Base-by-base conservation (phyloP, 53 echinoderm and acorn worm genomes). In the Crossaster papposus region DNA sequence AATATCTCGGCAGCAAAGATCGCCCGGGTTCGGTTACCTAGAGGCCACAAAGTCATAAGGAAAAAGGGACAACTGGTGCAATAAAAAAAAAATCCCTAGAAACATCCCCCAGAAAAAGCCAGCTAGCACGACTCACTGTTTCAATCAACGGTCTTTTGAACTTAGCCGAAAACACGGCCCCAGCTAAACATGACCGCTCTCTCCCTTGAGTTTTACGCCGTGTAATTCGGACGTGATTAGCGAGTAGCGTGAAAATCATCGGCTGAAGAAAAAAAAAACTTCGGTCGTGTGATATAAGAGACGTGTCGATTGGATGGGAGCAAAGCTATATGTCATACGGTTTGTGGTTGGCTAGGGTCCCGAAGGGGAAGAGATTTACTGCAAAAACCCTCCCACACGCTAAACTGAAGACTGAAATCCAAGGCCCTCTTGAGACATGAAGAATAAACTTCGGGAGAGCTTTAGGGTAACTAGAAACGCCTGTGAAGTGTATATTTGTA, bases 141-240 rank as follows among this genome's bases (percentile, higher is more conserved):
- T 87, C 87, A 87, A 87, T 87, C 87, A 87, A 26, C 87, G 87
- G 36, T 75, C 87, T 35, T 87, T 87, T 87, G 87, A 77, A 87
- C 87, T 77, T 58, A n/a, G 77, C 87, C 87, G 87, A 51, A 31
- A 51, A 31, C 20, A 30, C 36, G 53, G 53, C 22, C 3, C 62
- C 72, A 22, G 73, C 36, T 85, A n/a, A n/a, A 85, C 85, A 85
- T 54, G 77, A 77, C 62, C 31, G 64, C 77, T n/a, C 36, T 15
- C 55, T 74, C 74, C 77, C 87, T 31, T 23, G 87, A 87, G 87
- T 87, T 87, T 72, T 76, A 55, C 51, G 85, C 85, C n/a, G 83
- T 35, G 72, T 72, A 85, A 85, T 85, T 85, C 85, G 72, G 85
- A 85, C 72, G 33, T 30, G 85, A 85, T 85, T 85, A 53, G 72